Base-by-base conservation (phyloP, 2,797 vertebrate species). In the Tragopan temminckii region DNA sequence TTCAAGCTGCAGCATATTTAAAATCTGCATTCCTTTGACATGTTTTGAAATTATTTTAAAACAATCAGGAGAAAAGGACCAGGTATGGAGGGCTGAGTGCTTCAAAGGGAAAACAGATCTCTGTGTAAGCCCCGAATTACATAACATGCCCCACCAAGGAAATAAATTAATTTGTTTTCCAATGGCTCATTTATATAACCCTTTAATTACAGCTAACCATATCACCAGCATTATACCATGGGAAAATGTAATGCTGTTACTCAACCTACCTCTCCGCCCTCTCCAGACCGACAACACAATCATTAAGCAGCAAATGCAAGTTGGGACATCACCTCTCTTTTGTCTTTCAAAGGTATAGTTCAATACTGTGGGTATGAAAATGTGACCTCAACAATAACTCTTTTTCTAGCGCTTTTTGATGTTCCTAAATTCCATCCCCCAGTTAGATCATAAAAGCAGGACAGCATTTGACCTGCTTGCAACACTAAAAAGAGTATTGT, bases 131-230 rank as follows among this genome's bases (percentile, higher is more conserved):
- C 88, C 76, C 46, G 88, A 64, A 88, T 96, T 87, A 97, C 91
- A 87, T 95, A 94, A 96, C 77, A 68, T 71, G 71, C 80, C 92
- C 85, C 94, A 61, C 86, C 81, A 93, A 94, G 93, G 92, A 97
- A 97, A 95, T 92, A 88, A 95, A 93, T 97, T 96, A 96, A 96
- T 97, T 97, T 83, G 91, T 97, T 98, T 97, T 97, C 95, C 97
- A 97, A 97, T 95, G 80, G 93, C 92, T 97, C 97, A 97, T 98
- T 98, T 98, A 95, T 97, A 97, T 96, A 98, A 98, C 95, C 93
- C 91, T 96, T 97, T 98, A 98, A 98, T 98, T 98, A 98, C 7
- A 97, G 94, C 93, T 91, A 97, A 97, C 86, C 97, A 80, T 96
- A 97, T 97, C 95, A 95, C 95, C 95, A 85, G 89, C 71, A 59